Base-by-base conservation (phyloP, 2,113 vertebrate species). In the Eulemur rufifrons region DNA sequence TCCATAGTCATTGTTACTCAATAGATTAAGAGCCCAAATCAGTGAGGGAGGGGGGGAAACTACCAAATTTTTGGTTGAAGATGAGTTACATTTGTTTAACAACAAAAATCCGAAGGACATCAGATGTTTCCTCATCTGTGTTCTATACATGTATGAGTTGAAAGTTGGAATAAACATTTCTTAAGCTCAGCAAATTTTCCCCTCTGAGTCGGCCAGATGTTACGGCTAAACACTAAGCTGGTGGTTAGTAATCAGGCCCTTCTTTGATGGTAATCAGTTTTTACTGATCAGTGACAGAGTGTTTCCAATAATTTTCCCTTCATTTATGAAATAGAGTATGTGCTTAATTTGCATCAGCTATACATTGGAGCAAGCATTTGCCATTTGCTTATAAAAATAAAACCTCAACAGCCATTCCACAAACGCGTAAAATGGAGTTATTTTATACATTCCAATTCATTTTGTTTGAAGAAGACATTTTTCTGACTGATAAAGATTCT, bases 231-330 rank as follows among this genome's bases (percentile, higher is more conserved):
- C 87, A 81, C 95, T 92, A 88, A 96, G 94, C 95, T 76, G 61
- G 95, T 95, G 87, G 97, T 98, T 96, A 95, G 97, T 86, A 98
- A 97, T 98, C 96, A 98, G 89, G 27, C 90, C 94, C 95, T 95
- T 95, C 96, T 97, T 98, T 97, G 96, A 98, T 95, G 93, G 92
- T 76, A 98, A 98, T 98, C 97, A 97, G 95, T 97, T 97, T 97
- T 95, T 93, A 92, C 86, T 93, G 95, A 97, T 98, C 97, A 97
- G 91, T 85, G 83, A 68, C 82, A 94, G 95, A 98, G 84, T 97
- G 95, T 98, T 98, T 98, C 95, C 94, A 97, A 97, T 97, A 96
- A 96, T 93, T 94, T 84, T 80, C 50, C 77, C 39, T 96, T 96
- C 96, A 83, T 94, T 96, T 98, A 97, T 92, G 94, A 97, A 96